Base-by-base conservation (phyloP, 2,888 invertebrate genomes). In the Watsonalla binaria region DNA sequence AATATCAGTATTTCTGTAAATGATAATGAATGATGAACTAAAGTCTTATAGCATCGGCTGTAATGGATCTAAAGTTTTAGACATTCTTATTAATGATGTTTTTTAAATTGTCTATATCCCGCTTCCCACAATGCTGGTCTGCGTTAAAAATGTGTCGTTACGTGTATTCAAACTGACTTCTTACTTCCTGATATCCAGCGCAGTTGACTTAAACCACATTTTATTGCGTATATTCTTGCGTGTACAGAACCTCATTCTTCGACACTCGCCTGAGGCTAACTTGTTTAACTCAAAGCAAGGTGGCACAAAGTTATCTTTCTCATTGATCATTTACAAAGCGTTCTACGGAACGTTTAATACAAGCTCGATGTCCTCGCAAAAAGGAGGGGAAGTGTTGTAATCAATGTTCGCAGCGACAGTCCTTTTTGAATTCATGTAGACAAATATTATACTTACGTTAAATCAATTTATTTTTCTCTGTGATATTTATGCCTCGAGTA, bases 311-410 rank as follows among this genome's bases (percentile, higher is more conserved):
- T 82, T 79, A 88, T 88, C 87, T 82, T 65, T 53, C 55, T 50
- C 85, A 87, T 87, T 83, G 80, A 88, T 88, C 88, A 87, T 87
- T 79, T 80, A 79, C 81, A 84, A 81, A 83, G 82, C 60, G 59
- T 37, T 49, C 34, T 39, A 46, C 51, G 59, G 59, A 56, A 58
- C 62, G 67, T 72, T 70, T 73, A 63, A 69, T 60, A 64, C 61
- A 59, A 58, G 58, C 62, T 61, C 61, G 55, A 56, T 60, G 54
- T 51, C 47, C 61, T 54, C 55, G 52, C 55, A 55, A 56, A 62
- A 61, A 65, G 64, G 60, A 60, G 46, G 53, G 54, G 53, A 54
- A 51, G 54, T 55, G 48, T 46, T 37, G 48, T 65, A 61, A 63
- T 42, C 42, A 11, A 8, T 42, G 42, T 11, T 11, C 5, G 8